These are phyloP conservation scores for Lysandra bellargus DNA, from an alignment of 2,888 invertebrate genomes.

Conservation along the genomic window DNA sequence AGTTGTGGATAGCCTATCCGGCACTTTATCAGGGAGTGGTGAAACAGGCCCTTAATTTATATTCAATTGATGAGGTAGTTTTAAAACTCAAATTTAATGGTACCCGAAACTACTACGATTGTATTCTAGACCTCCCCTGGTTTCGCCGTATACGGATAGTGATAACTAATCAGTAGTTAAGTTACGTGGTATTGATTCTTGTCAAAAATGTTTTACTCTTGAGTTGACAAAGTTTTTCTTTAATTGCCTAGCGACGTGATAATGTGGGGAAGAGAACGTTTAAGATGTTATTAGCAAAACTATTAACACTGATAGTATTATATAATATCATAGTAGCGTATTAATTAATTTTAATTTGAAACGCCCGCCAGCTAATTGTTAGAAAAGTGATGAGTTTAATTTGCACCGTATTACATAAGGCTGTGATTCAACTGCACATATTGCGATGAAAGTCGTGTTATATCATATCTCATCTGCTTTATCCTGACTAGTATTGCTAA, in stretches of 20 bases:
- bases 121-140: too few relatives aligned
- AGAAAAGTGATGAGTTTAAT: constrained; percentile 3
- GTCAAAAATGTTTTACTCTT: too few relatives aligned
- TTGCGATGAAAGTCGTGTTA: neutral
- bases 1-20: too few relatives aligned
- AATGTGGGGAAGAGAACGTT: constrained; percentile 3
- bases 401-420: constrained; percentile 9
- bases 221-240: neutral
- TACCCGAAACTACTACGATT: too few relatives aligned
- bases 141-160: too few relatives aligned
- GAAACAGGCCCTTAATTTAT: too few relatives aligned
- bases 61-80: too few relatives aligned
- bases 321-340: constrained; percentile 1
- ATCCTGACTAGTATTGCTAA: neutral
- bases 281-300: neutral
- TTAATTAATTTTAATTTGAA: constrained; percentile 12
- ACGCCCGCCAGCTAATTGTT: neutral
- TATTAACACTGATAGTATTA: neutral
- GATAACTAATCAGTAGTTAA: too few relatives aligned
- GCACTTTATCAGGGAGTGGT: too few relatives aligned
- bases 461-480: neutral
- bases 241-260: neutral
- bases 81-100: too few relatives aligned
- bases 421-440: constrained; percentile 2
- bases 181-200: too few relatives aligned